Base-by-base conservation (phyloP, 2,797 vertebrate genomes). In the Gastrophryne carolinensis region DNA sequence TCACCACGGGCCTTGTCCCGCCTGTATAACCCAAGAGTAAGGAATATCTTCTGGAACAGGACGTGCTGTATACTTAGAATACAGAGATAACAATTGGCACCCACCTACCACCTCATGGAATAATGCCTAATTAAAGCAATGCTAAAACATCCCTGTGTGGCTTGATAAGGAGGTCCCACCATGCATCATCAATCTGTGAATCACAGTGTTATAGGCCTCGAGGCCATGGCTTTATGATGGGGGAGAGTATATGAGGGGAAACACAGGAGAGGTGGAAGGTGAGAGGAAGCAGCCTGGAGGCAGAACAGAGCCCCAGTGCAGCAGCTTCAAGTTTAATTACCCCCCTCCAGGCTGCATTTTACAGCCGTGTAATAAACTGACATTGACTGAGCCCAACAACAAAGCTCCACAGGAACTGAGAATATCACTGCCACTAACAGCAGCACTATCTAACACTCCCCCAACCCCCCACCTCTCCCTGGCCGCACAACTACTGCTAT, bases 251-350 rank as follows among this genome's bases (percentile, higher is more conserved):
- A 47, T 27, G 27, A 44, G 2, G 24, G 37, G 11, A 65, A 44
- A 71, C 66, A 71, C 49, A 57, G 23, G 67, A 65, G 56, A 63
- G 49, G 9, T 9, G 49, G 58, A 57, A 64, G 67, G 62, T 57
- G 50, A 24, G 11, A 11, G 60, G 23, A 67, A 53, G n/a, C 15
- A 39, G 30, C 37, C 21, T 19, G 19, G 3, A 66, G 29, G 34
- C 34, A 41, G 34, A 41, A 30, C 66, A 44, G 66, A 53, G 24
- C 66, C 66, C 66, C 56, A 69, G 52, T 54, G 60, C 34, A 56
- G 8, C 17, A 65, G 12, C 44, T n/a, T 27, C 62, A 74, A 67
- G 72, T 66, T 74, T 74, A 74, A 66, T 27, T 27, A 32, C 61
- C 60, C 47, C 53, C 61, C 60, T 32, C 53, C 21, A 19, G 52